phyloP scores from a whole-genome alignment of 2,797 vertebrate genomes.

The Hydrocynus forskahlii region DNA sequence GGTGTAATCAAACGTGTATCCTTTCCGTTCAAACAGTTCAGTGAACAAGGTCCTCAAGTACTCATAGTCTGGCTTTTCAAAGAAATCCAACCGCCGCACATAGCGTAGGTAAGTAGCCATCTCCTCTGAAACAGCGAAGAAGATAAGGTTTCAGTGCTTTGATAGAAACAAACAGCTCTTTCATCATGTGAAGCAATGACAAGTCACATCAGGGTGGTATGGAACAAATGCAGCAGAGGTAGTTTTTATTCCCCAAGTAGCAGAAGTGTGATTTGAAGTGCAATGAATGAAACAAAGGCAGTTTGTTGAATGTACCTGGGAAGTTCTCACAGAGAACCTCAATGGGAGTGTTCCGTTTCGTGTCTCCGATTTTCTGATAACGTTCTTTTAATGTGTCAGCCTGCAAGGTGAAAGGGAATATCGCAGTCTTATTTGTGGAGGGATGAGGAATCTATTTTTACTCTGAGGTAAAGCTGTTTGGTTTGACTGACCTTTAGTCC shows the following conservation, averaged over 20 bases:
- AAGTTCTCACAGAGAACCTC: slow-evolving; percentile 99
- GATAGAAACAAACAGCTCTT: neutral
- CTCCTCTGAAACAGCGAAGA: slow-evolving; percentile 84
- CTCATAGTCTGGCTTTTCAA: slow-evolving; percentile 98
- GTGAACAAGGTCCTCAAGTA: slow-evolving; percentile 96
- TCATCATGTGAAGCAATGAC: neutral
- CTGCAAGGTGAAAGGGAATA: slow-evolving; percentile 69
- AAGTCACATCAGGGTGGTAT: neutral
- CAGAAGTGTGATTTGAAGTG: neutral
- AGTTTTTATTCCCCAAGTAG: neutral
- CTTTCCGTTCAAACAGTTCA: slow-evolving; percentile 95
- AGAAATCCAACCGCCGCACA: slow-evolving; percentile 95
- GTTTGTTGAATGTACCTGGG: slow-evolving; percentile 81
- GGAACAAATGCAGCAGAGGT: neutral
- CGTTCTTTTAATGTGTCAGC: slow-evolving; percentile 98
- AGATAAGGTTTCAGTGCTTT: neutral
- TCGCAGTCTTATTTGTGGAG: neutral
- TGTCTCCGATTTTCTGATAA: slow-evolving; percentile 99
- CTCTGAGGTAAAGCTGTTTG: neutral
- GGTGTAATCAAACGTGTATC: slow-evolving; percentile 95
- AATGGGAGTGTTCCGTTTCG: slow-evolving; percentile 96
- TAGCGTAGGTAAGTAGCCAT: slow-evolving; percentile 98
- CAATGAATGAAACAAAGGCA: neutral
- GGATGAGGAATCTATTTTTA: neutral
- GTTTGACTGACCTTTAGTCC: slow-evolving; percentile 85